A percentile compares a stretch with the other conserved stretches of the same genome.
Conservation (phyloP, 2,888 invertebrate genomes). For the Odontomyia ornata region DNA sequence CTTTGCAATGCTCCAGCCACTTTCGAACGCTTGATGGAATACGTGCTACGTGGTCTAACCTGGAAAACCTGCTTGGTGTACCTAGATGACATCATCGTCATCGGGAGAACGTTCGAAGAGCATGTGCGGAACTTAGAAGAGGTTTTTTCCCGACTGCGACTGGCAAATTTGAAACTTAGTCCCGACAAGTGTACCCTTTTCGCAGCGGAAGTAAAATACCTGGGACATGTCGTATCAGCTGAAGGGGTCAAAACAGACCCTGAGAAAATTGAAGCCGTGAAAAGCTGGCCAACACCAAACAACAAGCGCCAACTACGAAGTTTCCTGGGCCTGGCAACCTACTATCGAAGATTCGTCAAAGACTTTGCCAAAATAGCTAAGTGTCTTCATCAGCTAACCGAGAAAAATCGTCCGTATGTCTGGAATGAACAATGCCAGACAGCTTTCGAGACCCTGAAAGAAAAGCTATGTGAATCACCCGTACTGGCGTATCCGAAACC, state of each 20-base stretch:
- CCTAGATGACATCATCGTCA: constrained; percentile 13
- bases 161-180: constrained; percentile 28
- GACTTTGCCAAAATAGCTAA: constrained; percentile 16
- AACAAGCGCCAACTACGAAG: constrained; percentile 14
- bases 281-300: constrained; percentile 14
- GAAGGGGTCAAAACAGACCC: not conserved
- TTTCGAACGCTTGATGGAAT: constrained; percentile 40
- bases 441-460: not conserved
- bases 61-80: constrained; percentile 35
- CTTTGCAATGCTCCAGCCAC: constrained; percentile 34
- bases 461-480: too few relatives aligned
- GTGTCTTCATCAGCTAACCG: constrained; percentile 45
- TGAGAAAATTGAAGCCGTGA: constrained; percentile 12
- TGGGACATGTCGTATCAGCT: not conserved
- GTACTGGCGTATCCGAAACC: too few relatives aligned
- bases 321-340: constrained; percentile 18
- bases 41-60: not conserved
- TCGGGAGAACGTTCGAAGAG: not conserved
- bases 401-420: not conserved
- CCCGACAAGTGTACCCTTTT: constrained; percentile 18
- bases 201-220: constrained; percentile 10
- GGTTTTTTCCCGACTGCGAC: constrained; percentile 6
- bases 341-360: constrained; percentile 12
- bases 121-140: constrained; percentile 5
- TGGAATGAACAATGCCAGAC: not conserved